Evolutionary conservation across 2,113 vertebrate species (phyloP).

Genomic region (Chitala chitala): DNA sequence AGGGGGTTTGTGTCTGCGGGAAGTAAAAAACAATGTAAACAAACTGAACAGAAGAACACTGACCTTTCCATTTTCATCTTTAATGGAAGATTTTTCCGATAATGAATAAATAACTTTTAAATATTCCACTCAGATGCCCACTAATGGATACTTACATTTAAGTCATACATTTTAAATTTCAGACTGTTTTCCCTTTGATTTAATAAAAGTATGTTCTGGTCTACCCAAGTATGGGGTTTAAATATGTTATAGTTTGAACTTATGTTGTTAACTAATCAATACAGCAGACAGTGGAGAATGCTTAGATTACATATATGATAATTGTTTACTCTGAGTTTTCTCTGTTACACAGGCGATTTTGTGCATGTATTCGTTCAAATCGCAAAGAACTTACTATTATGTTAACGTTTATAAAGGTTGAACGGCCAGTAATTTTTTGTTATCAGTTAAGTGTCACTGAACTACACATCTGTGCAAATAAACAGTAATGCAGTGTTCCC

Average conservation of each 20-base stretch:
- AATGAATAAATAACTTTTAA: not conserved
- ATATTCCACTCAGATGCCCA: slow-evolving; percentile 35
- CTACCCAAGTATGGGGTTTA: slow-evolving; percentile 34
- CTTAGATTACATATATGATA: not conserved
- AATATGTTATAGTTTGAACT: not conserved
- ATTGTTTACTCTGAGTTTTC: no score
- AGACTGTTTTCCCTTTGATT: slow-evolving; percentile 41
- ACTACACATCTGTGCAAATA: no score
- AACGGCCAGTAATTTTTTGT: no score
- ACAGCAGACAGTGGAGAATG: not conserved
- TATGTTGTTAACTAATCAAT: not conserved
- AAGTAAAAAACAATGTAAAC: not conserved
- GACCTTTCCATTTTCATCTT: not conserved
- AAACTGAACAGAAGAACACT: not conserved
- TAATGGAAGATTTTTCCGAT: not conserved
- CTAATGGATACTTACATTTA: slow-evolving; percentile 49
- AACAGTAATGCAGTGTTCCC: no score
- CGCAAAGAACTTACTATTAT: no score
- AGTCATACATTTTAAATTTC: slow-evolving; percentile 42
- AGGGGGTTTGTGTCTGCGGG: not conserved
- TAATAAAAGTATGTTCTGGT: slow-evolving; percentile 27
- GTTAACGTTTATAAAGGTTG: no score
- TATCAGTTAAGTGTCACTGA: no score
- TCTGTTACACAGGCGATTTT: no score
- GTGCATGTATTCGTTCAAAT: no score